A percentile compares a stretch with the other conserved stretches of the same genome.
These are phyloP conservation scores for Habropoda laboriosa DNA, from an alignment of 1,140 invertebrate genomes.

Conservation along the genomic window DNA sequence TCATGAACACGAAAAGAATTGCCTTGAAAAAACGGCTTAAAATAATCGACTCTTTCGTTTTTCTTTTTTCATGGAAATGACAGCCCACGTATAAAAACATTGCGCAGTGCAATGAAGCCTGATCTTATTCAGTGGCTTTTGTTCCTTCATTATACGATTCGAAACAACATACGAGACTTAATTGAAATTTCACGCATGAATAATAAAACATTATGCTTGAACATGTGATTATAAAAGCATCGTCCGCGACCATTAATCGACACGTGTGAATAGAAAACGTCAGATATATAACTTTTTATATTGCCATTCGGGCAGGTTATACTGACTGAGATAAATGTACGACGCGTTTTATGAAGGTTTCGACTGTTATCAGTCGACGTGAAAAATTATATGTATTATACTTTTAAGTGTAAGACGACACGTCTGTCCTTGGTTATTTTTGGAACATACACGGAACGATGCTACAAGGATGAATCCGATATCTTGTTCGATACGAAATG, in stretches of 20 bases:
- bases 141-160: background rate
- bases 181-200: slow-evolving; percentile 26
- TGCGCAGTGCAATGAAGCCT: background rate
- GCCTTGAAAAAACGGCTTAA: background rate
- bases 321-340: background rate
- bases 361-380: slow-evolving; percentile 9
- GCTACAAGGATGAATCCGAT: background rate
- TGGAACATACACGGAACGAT: slow-evolving; percentile 13
- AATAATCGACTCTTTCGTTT: background rate
- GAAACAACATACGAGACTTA: background rate
- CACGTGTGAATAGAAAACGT: background rate
- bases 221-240: background rate
- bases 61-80: background rate
- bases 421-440: slow-evolving; percentile 48
- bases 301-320: too few species aligned
- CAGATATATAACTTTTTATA: background rate
- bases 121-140: background rate
- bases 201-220: background rate
- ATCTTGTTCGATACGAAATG: background rate
- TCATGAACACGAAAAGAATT: background rate
- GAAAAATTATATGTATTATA: background rate
- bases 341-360: background rate
- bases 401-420: slow-evolving; percentile 19
- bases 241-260: background rate
- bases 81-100: background rate